Evolutionary conservation across 2,113 vertebrate species (phyloP).

Genomic region (Clarias magur): DNA sequence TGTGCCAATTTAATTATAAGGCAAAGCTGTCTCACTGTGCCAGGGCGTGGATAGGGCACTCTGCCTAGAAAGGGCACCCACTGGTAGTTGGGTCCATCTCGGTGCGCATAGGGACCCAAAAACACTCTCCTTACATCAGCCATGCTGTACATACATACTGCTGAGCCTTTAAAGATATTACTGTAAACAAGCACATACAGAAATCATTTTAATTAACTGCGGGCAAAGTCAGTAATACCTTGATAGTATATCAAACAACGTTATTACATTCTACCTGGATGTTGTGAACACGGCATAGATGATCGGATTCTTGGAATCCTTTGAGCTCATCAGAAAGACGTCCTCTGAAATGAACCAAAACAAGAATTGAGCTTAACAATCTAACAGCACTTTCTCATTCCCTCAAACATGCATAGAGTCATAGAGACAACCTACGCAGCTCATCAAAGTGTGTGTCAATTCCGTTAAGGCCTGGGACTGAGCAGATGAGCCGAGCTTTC

Average conservation of each 20-base stretch:
- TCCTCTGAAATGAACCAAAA: slow-evolving; percentile 80
- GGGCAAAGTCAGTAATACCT: not conserved
- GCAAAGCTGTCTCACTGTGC: slow-evolving; percentile 81
- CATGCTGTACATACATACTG: slow-evolving; percentile 97
- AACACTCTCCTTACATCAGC: slow-evolving; percentile 93
- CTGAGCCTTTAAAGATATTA: slow-evolving; percentile 97
- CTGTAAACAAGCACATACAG: slow-evolving; percentile 65
- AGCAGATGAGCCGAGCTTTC: slow-evolving; percentile 93
- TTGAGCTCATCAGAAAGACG: slow-evolving; percentile 94
- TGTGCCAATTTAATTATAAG: not conserved
- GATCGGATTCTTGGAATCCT: slow-evolving; percentile 94
- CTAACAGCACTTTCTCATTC: not conserved
- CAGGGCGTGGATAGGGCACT: slow-evolving; percentile 94
- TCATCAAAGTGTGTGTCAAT: slow-evolving; percentile 99
- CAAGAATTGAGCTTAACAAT: not conserved
- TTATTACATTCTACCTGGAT: slow-evolving; percentile 80
- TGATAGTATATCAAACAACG: not conserved
- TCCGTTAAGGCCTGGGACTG: slow-evolving; percentile 92
- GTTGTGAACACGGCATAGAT: slow-evolving; percentile 96
- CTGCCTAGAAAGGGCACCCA: slow-evolving; percentile 95
- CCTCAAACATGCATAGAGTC: not conserved
- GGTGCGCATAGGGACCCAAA: slow-evolving; percentile 91
- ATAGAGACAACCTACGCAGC: slow-evolving; percentile 83
- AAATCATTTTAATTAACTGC: not conserved
- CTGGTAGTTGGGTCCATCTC: slow-evolving; percentile 95